Base-by-base conservation (phyloP, 2,113 vertebrate species). In the Antidorcas marsupialis region DNA sequence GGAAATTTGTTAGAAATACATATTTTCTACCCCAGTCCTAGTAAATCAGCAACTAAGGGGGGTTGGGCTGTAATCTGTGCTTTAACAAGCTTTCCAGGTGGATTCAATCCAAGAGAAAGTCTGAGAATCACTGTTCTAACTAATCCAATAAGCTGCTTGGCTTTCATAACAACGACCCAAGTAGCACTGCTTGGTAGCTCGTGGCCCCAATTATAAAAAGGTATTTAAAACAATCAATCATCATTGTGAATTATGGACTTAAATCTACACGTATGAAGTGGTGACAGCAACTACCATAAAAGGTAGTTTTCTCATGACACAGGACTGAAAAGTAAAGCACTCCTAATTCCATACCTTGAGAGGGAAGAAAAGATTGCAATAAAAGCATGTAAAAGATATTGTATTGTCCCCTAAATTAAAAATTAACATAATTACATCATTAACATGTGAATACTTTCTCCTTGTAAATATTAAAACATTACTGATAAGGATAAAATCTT, bases 381-480 rank as follows among this genome's bases (percentile, higher is more conserved):
- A 91, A 94, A 87, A 62, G 45, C 17, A 82, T 86, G 45, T 25
- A 16, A 86, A 88, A 93, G 55, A 95, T 53, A 81, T 1, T 53
- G 1, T 45, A 76, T 45, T 89, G 67, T 6, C 50, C 27, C 27
- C 52, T 45, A 81, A 94, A 88, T 81, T 89, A 59, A 89, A 87
- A 90, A 84, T 90, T 47, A 94, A 45, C 64, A 89, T 86, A 82
- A 78, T 94, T 89, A 78, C 13, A 76, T 76, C 6, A 96, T n/a
- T 64, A 79, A 94, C 85, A 83, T 9, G 87, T 67, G 67, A 87
- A 94, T 67, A 78, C 6, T 52, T 97, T 87, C 78, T 67, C 43
- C 27, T 62, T 89, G 25, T 7, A 94, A 87, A 94, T 83, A 94
- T 87, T 92, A 84, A 95, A 96, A 50, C 23, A 62, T 50, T 87